These are phyloP conservation scores for Darevskia nairensis DNA, from an alignment of 2,797 vertebrate species.

Conservation along the genomic window DNA sequence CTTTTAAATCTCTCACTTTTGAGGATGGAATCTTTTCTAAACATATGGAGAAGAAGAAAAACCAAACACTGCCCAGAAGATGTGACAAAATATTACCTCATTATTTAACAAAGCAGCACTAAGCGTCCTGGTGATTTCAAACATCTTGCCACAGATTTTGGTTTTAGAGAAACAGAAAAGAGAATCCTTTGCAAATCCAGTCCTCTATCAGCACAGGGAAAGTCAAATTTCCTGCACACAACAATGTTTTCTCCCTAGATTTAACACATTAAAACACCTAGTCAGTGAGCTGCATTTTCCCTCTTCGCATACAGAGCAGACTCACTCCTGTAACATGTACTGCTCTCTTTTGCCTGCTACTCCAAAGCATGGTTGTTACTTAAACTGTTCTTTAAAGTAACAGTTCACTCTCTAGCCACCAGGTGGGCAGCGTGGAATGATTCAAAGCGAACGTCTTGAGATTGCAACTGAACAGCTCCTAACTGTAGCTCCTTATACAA, in stretches of 20 bases:
- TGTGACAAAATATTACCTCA: constrained; percentile 95
- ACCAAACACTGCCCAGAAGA: constrained; percentile 82
- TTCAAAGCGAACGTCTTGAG: constrained; percentile 84
- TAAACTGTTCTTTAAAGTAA: constrained; percentile 98
- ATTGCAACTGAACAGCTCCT: constrained; percentile 70
- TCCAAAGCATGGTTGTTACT: constrained; percentile 99
- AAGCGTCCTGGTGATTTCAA: constrained; percentile 99
- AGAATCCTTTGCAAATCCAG: constrained; percentile 86
- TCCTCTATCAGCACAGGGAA: constrained; percentile 92
- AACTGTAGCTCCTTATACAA: constrained; percentile 53
- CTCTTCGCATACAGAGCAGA: constrained; percentile 95
- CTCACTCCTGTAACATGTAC: constrained; percentile 96
- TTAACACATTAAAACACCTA: constrained; percentile 97
- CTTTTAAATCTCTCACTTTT: constrained; percentile 68
- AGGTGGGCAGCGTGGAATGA: constrained; percentile 96
- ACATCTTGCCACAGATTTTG: constrained; percentile 94
- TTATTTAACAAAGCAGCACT: constrained; percentile 99
- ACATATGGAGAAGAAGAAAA: constrained; percentile 68
- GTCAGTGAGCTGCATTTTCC: constrained; percentile 92
- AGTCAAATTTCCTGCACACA: constrained; percentile 90
- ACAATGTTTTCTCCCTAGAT: constrained; percentile 97
- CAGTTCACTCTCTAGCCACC: constrained; percentile 96
- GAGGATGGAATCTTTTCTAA: constrained; percentile 74
- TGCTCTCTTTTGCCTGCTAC: constrained; percentile 96
- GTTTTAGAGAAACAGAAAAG: constrained; percentile 83